Conservation (phyloP, 35 echinoderm and acorn worm species). For the Heliocidaris tuberculata region DNA sequence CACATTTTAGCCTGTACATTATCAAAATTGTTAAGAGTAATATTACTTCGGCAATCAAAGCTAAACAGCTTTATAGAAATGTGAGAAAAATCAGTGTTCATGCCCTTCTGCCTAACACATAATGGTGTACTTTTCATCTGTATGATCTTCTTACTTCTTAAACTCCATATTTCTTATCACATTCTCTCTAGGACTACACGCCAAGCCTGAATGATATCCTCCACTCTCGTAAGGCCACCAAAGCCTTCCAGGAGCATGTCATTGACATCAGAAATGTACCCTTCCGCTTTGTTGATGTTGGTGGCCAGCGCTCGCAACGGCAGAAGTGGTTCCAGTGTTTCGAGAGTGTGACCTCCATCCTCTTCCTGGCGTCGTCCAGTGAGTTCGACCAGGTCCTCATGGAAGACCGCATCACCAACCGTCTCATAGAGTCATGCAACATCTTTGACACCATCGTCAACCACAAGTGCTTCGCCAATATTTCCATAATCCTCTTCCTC, state of each 20-base stretch:
- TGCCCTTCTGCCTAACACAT: no score
- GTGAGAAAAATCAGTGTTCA: no score
- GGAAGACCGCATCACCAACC: conserved; percentile 98
- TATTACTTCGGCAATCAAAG: no score
- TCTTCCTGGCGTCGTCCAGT: conserved; percentile 96
- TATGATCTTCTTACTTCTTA: not conserved
- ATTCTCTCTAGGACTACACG: conserved; percentile 62
- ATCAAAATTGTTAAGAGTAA: no score
- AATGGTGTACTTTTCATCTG: not conserved
- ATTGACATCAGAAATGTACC: conserved; percentile 90
- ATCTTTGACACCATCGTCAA: conserved; percentile 99
- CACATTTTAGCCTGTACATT: no score
- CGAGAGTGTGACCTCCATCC: conserved; percentile 95
- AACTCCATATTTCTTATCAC: not conserved
- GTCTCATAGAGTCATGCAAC: conserved; percentile 95
- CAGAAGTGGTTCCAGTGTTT: conserved; percentile 99
- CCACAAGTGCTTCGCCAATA: conserved; percentile 89
- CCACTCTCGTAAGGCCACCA: conserved; percentile 92
- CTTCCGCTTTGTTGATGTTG: conserved; percentile 97
- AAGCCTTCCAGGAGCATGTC: conserved; percentile 84
- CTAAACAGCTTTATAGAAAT: no score
- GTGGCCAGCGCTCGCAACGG: conserved; percentile 93
- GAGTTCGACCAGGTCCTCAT: conserved; percentile 99
- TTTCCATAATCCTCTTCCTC: conserved; percentile 94
- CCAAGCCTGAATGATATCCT: conserved; percentile 84